phyloP scores from a whole-genome alignment of 37 sponge, comb jelly and placozoan genomes.

The Ianthella basta region DNA sequence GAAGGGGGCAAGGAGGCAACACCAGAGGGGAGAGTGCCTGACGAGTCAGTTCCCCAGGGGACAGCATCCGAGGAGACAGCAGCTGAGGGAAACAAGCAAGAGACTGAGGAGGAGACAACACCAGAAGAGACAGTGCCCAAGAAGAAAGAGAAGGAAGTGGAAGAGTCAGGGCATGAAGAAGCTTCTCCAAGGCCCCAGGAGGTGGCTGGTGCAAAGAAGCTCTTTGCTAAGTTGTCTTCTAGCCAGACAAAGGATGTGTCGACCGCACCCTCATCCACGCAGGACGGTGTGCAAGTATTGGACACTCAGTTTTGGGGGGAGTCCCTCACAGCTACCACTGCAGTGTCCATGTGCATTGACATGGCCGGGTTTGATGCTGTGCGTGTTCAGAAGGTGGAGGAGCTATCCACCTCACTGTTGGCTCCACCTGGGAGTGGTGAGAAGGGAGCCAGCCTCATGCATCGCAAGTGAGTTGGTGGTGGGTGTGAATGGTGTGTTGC shows the following conservation, averaged over 20 bases:
- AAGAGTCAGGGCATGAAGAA: neutral
- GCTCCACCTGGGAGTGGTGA: neutral
- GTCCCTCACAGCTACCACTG: no score
- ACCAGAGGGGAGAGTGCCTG: no score
- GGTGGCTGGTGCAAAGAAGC: constrained; percentile 29
- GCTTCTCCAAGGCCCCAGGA: neutral
- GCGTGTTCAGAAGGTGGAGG: neutral
- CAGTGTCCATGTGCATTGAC: neutral
- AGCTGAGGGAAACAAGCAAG: no score
- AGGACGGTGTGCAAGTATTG: no score
- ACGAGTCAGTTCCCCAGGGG: neutral
- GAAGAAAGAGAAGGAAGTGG: neutral
- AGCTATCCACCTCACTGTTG: neutral
- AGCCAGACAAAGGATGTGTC: neutral
- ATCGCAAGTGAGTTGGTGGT: neutral
- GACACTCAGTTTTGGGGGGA: no score
- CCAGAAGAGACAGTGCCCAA: no score
- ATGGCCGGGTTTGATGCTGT: constrained; percentile 15
- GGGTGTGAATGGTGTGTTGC: no score
- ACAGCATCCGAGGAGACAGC: no score
- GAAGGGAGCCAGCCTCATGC: neutral
- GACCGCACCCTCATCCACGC: no score
- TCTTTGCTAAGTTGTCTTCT: neutral
- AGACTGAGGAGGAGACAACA: no score
- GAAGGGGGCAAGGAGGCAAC: neutral